Conservation (phyloP, 2,113 vertebrate species). For the Opisthocomus hoazin region DNA sequence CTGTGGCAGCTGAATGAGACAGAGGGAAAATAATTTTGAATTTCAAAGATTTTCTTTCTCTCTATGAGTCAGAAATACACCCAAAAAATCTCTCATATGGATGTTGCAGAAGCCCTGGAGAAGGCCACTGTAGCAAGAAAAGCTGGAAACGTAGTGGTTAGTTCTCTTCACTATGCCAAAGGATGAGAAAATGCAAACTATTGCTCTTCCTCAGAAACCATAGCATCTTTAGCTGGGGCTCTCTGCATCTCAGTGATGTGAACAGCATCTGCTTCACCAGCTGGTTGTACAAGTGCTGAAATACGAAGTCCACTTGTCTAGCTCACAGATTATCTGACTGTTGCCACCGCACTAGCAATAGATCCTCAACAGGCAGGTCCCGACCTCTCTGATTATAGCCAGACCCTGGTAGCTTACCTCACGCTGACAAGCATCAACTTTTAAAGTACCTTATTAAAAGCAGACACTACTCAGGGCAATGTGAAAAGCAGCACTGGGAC, state of each 20-base stretch:
- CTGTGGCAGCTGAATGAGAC: neutral
- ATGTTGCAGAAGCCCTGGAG: neutral
- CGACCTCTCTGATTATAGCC: neutral
- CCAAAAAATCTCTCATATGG: neutral
- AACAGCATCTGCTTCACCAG: neutral
- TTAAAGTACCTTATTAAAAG: neutral
- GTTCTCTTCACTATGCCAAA: neutral
- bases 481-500: rapidly evolving
- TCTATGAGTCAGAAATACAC: neutral
- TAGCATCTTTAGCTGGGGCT: neutral
- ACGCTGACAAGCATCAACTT: neutral
- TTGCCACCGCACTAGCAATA: neutral
- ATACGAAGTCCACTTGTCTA: neutral
- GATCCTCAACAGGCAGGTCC: neutral
- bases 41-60: neutral
- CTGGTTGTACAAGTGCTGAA: neutral
- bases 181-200: neutral
- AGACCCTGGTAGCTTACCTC: neutral
- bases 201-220: neutral
- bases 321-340: neutral
- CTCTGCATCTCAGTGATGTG: neutral
- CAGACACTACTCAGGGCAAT: neutral
- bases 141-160: rapidly evolving
- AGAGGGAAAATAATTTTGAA: neutral
- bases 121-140: neutral